Conservation (phyloP, 1,140 invertebrate species). For the Steinernema feltiae region DNA sequence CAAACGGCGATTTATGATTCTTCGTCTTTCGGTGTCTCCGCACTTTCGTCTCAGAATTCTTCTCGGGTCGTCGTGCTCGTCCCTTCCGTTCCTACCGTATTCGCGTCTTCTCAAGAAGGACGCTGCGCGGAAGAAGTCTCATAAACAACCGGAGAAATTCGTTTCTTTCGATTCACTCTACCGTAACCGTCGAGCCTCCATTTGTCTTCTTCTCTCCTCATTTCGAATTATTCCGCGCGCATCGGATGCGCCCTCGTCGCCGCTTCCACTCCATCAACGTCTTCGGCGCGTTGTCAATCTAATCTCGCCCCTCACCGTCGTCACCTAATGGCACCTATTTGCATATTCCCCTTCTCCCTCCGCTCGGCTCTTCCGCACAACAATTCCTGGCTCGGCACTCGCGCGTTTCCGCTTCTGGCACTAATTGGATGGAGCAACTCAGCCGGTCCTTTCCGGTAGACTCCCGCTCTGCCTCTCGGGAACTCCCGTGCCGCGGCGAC, state of each 20-base stretch:
- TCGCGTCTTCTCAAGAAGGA: no score
- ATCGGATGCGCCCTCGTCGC: background rate
- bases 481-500: background rate
- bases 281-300: background rate
- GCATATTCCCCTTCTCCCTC: background rate
- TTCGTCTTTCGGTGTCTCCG: background rate
- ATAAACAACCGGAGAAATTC: no score
- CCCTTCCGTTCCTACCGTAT: no score
- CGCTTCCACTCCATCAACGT: background rate
- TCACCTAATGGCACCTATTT: constrained; percentile 3
- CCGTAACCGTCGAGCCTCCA: background rate
- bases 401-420: background rate
- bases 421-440: background rate
- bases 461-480: background rate
- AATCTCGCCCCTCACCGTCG: background rate
- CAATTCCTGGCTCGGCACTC: background rate
- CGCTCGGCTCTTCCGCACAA: background rate
- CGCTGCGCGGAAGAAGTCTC: no score
- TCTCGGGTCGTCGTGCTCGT: background rate
- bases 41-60: background rate
- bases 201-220: background rate
- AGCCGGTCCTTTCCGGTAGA: background rate
- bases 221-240: background rate
- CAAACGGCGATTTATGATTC: background rate
- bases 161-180: background rate